Conservation (phyloP, 2,113 vertebrate species). For the Ictalurus punctatus region DNA sequence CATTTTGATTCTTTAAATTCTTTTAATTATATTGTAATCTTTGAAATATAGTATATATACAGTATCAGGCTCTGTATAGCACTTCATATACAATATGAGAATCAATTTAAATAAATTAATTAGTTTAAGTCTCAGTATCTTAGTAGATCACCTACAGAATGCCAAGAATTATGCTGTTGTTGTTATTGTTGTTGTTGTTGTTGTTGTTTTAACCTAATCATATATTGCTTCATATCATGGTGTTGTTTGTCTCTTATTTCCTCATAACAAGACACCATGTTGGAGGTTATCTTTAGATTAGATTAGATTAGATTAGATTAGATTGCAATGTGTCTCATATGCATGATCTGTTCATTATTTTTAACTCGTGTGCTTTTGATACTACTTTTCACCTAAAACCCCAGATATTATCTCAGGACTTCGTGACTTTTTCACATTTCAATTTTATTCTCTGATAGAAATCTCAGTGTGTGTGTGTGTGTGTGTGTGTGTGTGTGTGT, state of each 20-base stretch:
- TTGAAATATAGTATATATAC: not conserved
- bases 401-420: not conserved
- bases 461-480: not conserved
- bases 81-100: not conserved
- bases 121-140: not conserved
- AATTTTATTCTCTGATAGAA: not conserved
- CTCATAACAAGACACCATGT: not conserved
- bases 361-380: not conserved
- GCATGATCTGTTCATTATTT: not conserved
- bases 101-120: not conserved
- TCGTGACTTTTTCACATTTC: not conserved
- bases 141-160: not conserved
- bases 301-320: not conserved
- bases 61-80: not conserved
- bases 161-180: not conserved
- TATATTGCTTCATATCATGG: not conserved
- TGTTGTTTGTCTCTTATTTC: not conserved
- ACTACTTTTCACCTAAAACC: not conserved
- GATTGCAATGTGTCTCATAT: not conserved
- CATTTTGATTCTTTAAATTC: not conserved
- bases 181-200: not conserved
- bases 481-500: no score
- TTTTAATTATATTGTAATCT: not conserved
- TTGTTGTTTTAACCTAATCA: not conserved
- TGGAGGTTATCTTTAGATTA: not conserved